Conservation (phyloP, 1,140 invertebrate genomes). For the Caenorhabditis remanei region DNA sequence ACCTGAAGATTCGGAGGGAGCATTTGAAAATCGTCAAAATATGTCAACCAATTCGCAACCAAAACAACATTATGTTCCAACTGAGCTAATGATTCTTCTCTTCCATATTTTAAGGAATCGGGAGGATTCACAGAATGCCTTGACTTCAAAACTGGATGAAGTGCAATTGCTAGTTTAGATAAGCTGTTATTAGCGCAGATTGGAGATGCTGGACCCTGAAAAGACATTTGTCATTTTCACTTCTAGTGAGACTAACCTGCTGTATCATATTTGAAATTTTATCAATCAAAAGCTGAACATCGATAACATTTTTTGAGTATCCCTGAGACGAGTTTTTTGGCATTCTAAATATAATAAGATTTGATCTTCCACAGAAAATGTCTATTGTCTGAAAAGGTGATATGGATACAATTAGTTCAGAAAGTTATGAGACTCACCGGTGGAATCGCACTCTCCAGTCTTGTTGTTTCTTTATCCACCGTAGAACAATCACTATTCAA, state of each 20-base stretch:
- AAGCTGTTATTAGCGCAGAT: not conserved
- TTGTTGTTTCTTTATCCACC: not conserved
- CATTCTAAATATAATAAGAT: not conserved
- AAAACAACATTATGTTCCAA: not conserved
- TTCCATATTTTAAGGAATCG: not conserved
- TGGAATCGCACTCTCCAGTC: not conserved
- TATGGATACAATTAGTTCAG: not conserved
- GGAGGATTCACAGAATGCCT: not conserved
- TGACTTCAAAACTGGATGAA: not conserved
- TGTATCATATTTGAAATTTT: not conserved
- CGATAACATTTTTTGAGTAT: not conserved
- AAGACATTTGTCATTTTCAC: not conserved
- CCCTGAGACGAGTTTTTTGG: not conserved
- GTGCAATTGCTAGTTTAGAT: not conserved
- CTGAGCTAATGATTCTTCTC: not conserved
- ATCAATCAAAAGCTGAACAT: not conserved
- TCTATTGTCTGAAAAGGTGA: not conserved
- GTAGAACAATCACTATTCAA: not conserved
- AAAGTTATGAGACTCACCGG: not conserved
- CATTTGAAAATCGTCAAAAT: conserved; percentile 3
- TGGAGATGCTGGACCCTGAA: not conserved
- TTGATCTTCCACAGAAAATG: not conserved
- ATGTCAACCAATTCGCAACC: not conserved
- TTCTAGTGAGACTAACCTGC: not conserved
- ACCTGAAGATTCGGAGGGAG: not conserved